Conservation (phyloP, 2,113 vertebrate species). For the Suncus etruscus region DNA sequence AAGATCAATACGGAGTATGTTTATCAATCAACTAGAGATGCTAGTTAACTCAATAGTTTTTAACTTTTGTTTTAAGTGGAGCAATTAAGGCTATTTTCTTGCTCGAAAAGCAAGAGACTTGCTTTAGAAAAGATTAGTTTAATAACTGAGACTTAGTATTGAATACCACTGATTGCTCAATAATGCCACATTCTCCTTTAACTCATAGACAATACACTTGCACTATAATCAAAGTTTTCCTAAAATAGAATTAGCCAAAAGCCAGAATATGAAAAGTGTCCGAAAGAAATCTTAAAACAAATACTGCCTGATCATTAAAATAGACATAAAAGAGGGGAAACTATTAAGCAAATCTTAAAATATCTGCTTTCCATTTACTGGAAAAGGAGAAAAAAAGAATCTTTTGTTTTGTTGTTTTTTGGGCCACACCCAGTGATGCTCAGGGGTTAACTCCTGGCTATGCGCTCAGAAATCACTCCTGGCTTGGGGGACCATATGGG, state of each 20-base stretch:
- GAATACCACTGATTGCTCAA: not conserved
- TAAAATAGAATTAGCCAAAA: slow-evolving; percentile 47
- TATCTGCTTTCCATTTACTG: slow-evolving; percentile 30
- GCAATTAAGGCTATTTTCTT: slow-evolving; percentile 46
- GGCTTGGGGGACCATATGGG: too few species aligned
- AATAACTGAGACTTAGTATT: slow-evolving; percentile 21
- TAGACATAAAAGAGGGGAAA: not conserved
- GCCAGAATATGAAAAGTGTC: not conserved
- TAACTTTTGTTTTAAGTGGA: slow-evolving; percentile 25
- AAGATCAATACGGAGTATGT: not conserved
- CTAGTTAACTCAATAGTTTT: slow-evolving; percentile 47
- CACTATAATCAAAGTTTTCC: slow-evolving; percentile 38
- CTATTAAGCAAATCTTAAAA: slow-evolving; percentile 37
- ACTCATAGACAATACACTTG: slow-evolving; percentile 8
- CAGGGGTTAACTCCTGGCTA: too few species aligned
- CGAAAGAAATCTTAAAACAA: slow-evolving; percentile 41
- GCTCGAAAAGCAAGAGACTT: slow-evolving; percentile 48
- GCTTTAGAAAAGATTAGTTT: slow-evolving; percentile 1
- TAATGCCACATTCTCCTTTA: not conserved
- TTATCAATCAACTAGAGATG: slow-evolving; percentile 23
- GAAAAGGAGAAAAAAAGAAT: not conserved
- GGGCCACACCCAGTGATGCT: too few species aligned
- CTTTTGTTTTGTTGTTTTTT: too few species aligned
- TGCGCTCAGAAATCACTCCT: too few species aligned
- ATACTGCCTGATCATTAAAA: slow-evolving; percentile 26